phyloP scores from a whole-genome alignment of 2,113 vertebrate genomes.

The Microtus montanus region DNA sequence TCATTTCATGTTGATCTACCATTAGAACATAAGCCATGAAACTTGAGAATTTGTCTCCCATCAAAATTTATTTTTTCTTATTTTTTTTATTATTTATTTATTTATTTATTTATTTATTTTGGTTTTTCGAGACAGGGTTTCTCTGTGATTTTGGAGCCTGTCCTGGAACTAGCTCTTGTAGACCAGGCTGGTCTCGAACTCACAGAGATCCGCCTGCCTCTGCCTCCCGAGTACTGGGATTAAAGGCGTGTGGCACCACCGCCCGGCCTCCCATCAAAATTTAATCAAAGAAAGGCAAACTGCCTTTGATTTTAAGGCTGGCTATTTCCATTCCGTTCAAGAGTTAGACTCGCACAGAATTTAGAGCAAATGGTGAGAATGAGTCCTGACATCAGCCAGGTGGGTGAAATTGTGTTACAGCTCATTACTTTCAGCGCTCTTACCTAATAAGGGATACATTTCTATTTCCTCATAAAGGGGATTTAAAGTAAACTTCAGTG shows the following conservation, averaged over 20 bases:
- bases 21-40: neutral
- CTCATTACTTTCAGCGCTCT: neutral
- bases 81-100: too few relatives aligned
- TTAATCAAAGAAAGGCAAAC: neutral
- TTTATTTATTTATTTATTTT: too few relatives aligned
- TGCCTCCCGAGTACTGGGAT: too few relatives aligned
- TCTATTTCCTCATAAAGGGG: slow-evolving; percentile 10
- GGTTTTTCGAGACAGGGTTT: too few relatives aligned
- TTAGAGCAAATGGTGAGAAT: slow-evolving; percentile 4
- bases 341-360: slow-evolving; percentile 23
- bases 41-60: slow-evolving; percentile 34
- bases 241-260: too few relatives aligned
- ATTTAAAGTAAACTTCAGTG: slow-evolving; percentile 33
- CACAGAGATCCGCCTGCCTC: too few relatives aligned
- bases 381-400: neutral
- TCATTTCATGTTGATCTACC: slow-evolving; percentile 30
- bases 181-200: too few relatives aligned
- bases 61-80: neutral
- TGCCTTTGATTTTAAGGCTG: neutral
- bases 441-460: slow-evolving; percentile 1
- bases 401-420: slow-evolving; percentile 16
- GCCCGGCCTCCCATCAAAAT: slow-evolving; percentile 11
- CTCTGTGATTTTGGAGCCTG: too few relatives aligned
- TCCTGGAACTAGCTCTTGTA: too few relatives aligned
- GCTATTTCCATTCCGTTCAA: neutral